Evolutionary conservation across 1,140 invertebrate species (phyloP), one percentile per base, ranked within the genome.

Genomic region (Drosophila repletoides): DNA sequence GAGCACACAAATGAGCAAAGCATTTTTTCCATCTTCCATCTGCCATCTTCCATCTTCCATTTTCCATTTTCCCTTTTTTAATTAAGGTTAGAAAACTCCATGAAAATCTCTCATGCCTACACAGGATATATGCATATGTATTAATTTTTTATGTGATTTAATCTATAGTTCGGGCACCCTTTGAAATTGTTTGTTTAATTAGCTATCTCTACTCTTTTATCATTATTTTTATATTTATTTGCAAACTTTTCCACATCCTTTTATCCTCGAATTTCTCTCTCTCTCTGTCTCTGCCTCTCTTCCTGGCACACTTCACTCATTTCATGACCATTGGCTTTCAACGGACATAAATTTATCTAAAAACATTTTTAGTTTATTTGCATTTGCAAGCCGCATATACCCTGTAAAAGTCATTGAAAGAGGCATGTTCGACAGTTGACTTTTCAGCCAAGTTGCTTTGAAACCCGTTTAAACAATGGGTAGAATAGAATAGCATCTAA

Each of bases 31-130:
- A 41, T 49, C 36, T 52, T n/a, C n/a, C n/a, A n/a, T n/a, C n/a
- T n/a, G n/a, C n/a, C n/a, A n/a, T n/a, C n/a, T n/a, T n/a, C n/a
- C n/a, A n/a, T n/a, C n/a, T n/a, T n/a, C n/a, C n/a, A n/a, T n/a
- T n/a, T n/a, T n/a, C n/a, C n/a, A n/a, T 68, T 81, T 51, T 36
- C 9, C 21, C 31, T 49, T 28, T 52, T 67, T 68, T 76, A 79
- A 86, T 84, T 75, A 86, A 65, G 26, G 53, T 40, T 7, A n/a
- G 19, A 12, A 46, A 46, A 46, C 22, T 4, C 43, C 21, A 46
- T 28, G 43, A 1, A 45, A 46, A 26, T 46, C 43, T 46, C 10
- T 22, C n/a, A n/a, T n/a, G n/a, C n/a, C n/a, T n/a, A n/a, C n/a
- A n/a, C n/a, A n/a, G n/a, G n/a, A n/a, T n/a, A n/a, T n/a, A n/a